phyloP scores from a whole-genome alignment of 2,113 vertebrate genomes.

The Salvelinus alpinus region DNA sequence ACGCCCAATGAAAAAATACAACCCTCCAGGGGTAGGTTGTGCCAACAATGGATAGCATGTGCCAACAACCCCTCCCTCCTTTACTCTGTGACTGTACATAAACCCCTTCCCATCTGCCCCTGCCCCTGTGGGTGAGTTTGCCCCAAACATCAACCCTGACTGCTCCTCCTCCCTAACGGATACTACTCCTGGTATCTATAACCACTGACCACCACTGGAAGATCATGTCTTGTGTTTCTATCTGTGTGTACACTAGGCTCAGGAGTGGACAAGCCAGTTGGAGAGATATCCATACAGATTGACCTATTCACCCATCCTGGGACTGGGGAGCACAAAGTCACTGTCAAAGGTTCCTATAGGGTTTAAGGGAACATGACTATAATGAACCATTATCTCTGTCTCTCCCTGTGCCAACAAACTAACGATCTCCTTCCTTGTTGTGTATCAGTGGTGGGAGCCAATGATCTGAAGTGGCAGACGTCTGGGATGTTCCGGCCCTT shows the following conservation, averaged over 20 bases:
- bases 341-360: conserved; percentile 84
- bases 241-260: conserved; percentile 73
- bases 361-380: neutral
- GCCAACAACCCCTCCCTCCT: conserved; percentile 20
- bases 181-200: too few species aligned
- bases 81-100: conserved; percentile 9
- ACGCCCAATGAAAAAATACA: conserved; percentile 90
- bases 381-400: neutral
- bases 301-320: conserved; percentile 94
- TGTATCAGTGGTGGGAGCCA: conserved; percentile 87
- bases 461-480: conserved; percentile 95
- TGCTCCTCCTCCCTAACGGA: neutral
- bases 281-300: conserved; percentile 92
- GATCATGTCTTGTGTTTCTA: conserved; percentile 10
- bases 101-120: conserved; percentile 10
- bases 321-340: conserved; percentile 92
- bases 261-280: conserved; percentile 88
- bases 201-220: neutral
- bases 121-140: neutral
- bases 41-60: conserved; percentile 27
- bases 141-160: neutral
- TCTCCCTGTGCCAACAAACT: neutral
- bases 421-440: neutral
- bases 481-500: conserved; percentile 97
- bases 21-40: conserved; percentile 90